Base-by-base conservation (phyloP, 1,140 invertebrate genomes). In the Trichomalopsis sarcophagae region DNA sequence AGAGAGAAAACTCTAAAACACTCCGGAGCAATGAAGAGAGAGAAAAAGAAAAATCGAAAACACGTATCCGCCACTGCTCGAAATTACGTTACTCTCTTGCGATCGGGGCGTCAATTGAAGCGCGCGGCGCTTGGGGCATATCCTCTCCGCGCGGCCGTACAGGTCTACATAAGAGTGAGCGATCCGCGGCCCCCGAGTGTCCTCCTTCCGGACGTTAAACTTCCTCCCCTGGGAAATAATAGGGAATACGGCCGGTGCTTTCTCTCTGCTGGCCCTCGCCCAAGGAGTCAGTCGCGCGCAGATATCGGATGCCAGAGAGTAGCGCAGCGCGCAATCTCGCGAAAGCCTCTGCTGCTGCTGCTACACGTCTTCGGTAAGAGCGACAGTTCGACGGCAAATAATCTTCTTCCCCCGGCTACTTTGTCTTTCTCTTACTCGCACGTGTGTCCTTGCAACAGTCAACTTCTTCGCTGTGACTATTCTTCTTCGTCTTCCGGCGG, bases 161-260 rank as follows among this genome's bases (percentile, higher is more conserved):
- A 27, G 3, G 73, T 36, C 33, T 21, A 44, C 11, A 13, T 40
- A 50, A 81, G 66, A 44, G 36, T 50, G 44, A 33, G 47, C 47
- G 23, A 77, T 68, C 21, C 44, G 23, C 21, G 2, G n/a, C 23
- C 80, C 47, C 44, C 11, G 30, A 23, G 30, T 23, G 62, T 79
- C 62, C 78, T 85, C 78, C 73, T 78, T 30, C 50, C 44, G 66
- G 69, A 86, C 78, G 85, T 86, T 86, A 86, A 86, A 86, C 78
- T 86, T 74, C 62, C 82, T 84, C 82, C 55, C 85, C 14, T 66
- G 85, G 85, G 85, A 86, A 86, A 84, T 86, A 86, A 86, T 81
- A 69, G 81, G 85, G n/a, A 84, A 82, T 69, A 80, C 75, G 71
- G 23, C 6, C 3, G 50, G 23, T 62, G 73, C 27, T 62, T 23